Evolutionary conservation across 2,113 vertebrate species (phyloP).

Genomic region (Colistium nudipinnis): DNA sequence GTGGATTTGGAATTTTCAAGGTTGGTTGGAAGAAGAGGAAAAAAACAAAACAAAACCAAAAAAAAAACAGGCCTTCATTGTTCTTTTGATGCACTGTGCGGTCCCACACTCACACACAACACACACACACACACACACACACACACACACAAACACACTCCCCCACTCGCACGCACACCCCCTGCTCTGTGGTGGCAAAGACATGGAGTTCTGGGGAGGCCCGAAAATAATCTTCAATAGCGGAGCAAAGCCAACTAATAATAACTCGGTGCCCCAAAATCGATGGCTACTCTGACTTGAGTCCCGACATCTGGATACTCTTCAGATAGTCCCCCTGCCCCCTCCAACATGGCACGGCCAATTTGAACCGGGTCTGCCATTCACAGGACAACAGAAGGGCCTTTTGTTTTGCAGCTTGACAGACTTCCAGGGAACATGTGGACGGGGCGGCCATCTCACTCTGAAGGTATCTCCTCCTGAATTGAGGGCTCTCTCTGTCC

Average conservation of each 20-base stretch:
- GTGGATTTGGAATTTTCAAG: not conserved
- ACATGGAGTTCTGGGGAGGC: conserved; percentile 38
- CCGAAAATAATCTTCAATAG: conserved; percentile 72
- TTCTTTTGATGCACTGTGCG: conserved; percentile 39
- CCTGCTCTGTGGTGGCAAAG: conserved; percentile 47
- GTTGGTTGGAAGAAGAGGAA: too few species aligned
- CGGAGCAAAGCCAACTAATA: conserved; percentile 56
- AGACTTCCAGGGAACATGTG: conserved; percentile 64
- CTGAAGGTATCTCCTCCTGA: conserved; percentile 55
- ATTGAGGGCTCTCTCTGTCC: conserved; percentile 41
- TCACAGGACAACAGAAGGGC: conserved; percentile 62
- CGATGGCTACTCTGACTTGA: conserved; percentile 27
- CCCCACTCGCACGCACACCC: conserved; percentile 40
- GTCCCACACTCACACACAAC: conserved; percentile 34
- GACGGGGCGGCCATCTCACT: conserved; percentile 53
- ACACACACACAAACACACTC: too few species aligned
- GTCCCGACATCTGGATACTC: conserved; percentile 72
- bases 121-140: too few species aligned
- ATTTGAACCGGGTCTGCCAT: conserved; percentile 31
- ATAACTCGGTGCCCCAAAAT: conserved; percentile 49
- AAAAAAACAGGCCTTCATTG: conserved; percentile 34
- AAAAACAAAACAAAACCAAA: too few species aligned
- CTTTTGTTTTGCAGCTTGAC: conserved; percentile 68
- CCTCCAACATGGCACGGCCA: conserved; percentile 27
- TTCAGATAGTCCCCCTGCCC: conserved; percentile 46